Percentiles rank a stretch among this genome's conserved stretches.
phyloP scores from a whole-genome alignment of 2,888 invertebrate genomes.

The Limnephilus lunatus region DNA sequence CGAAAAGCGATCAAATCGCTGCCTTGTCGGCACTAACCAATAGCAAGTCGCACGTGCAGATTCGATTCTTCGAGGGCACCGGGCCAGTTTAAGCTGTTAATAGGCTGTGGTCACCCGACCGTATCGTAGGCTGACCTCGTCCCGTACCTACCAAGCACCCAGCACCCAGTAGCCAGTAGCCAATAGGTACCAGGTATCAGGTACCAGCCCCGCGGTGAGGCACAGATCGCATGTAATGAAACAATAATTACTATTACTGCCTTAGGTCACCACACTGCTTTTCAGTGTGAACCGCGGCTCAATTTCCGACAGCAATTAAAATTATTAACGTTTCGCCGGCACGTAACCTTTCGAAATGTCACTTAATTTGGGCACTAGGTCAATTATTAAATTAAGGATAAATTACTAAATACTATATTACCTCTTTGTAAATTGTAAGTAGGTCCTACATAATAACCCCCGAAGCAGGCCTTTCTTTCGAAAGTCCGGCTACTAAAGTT shows the following conservation, averaged over 20 bases:
- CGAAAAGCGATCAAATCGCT: background rate
- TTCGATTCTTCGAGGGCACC: constrained; percentile 29
- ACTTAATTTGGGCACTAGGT: background rate
- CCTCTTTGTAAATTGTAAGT: background rate
- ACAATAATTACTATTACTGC: constrained; percentile 24
- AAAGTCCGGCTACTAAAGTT: no score
- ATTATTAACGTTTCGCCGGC: constrained; percentile 40
- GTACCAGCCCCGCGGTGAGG: no score
- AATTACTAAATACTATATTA: background rate
- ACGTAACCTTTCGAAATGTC: constrained; percentile 19
- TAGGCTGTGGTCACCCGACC: constrained; percentile 40
- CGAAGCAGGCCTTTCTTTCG: no score
- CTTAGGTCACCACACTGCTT: constrained; percentile 35
- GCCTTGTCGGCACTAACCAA: background rate
- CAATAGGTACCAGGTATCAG: background rate
- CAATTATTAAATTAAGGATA: background rate
- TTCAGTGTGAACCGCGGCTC: constrained; percentile 43
- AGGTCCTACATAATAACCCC: no score
- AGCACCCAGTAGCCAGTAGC: no score
- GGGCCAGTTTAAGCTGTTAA: constrained; percentile 13
- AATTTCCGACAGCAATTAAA: constrained; percentile 41
- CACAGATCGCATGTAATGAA: constrained; percentile 36
- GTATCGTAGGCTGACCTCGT: constrained; percentile 4
- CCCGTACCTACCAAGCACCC: background rate
- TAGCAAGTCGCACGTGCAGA: background rate